Evolutionary conservation across 2,888 invertebrate species (phyloP).

Genomic region (Rhamnusium bicolor): DNA sequence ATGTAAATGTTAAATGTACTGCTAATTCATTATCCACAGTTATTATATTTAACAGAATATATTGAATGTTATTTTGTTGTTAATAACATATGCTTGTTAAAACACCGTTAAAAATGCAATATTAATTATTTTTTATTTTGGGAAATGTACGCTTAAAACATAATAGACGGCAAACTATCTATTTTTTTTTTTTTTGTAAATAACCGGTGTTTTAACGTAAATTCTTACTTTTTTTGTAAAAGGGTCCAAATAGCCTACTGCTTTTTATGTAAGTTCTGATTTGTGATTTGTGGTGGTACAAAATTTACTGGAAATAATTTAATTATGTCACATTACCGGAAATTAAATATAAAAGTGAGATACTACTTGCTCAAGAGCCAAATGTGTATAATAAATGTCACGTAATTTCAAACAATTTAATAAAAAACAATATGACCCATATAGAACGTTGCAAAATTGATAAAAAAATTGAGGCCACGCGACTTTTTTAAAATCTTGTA

Average conservation of each 20-base stretch:
- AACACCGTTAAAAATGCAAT: conserved; percentile 56
- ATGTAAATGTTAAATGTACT: conserved; percentile 60
- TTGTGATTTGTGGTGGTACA: conserved; percentile 32
- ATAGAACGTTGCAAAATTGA: too few relatives aligned
- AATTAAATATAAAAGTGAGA: not conserved
- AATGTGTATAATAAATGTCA: not conserved
- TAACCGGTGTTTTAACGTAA: conserved; percentile 60
- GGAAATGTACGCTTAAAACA: conserved; percentile 61
- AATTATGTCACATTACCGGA: not conserved
- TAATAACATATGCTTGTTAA: conserved; percentile 53
- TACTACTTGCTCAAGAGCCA: not conserved
- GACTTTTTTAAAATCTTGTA: too few relatives aligned
- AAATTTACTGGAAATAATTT: conserved; percentile 19
- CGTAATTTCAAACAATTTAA: too few relatives aligned
- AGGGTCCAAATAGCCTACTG: conserved; percentile 67
- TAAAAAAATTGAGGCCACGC: too few relatives aligned
- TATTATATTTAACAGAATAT: conserved; percentile 30
- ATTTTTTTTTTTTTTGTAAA: conserved; percentile 45
- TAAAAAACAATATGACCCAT: too few relatives aligned
- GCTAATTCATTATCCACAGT: conserved; percentile 46
- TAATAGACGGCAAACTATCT: conserved; percentile 36
- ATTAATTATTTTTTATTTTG: conserved; percentile 34
- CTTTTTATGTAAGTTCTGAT: conserved; percentile 34
- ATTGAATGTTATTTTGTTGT: conserved; percentile 27
- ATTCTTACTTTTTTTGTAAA: conserved; percentile 57